phyloP scores from a whole-genome alignment of 1,140 invertebrate species.

The Drosophila aff. region DNA sequence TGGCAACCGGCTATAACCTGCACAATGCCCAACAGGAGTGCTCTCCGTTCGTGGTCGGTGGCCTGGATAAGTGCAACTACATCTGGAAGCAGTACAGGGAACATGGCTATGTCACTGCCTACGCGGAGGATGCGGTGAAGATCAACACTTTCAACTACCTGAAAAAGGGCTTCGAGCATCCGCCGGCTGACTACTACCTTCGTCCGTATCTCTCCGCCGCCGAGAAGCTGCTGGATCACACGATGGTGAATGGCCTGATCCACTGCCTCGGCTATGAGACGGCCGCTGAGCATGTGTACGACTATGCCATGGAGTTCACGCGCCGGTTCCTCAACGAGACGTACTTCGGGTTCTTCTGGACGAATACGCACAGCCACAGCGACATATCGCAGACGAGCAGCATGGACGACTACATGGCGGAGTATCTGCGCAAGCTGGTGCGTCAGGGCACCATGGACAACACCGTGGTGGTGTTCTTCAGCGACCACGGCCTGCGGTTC shows the following conservation, averaged over 20 bases:
- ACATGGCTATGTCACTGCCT: constrained; percentile 91
- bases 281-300: constrained; percentile 87
- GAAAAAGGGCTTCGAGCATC: constrained; percentile 91
- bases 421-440: constrained; percentile 87
- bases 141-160: constrained; percentile 94
- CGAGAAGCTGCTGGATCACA: constrained; percentile 86
- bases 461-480: constrained; percentile 92
- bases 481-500: constrained; percentile 97
- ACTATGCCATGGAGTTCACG: constrained; percentile 87
- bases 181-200: constrained; percentile 93
- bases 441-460: constrained; percentile 88
- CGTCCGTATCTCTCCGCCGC: constrained; percentile 90
- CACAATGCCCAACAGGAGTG: constrained; percentile 86
- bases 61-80: constrained; percentile 89
- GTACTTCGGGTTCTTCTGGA: constrained; percentile 93
- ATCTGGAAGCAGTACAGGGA: constrained; percentile 92
- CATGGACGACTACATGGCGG: constrained; percentile 88
- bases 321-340: constrained; percentile 86
- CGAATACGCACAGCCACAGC: constrained; percentile 91
- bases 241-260: constrained; percentile 74
- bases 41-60: constrained; percentile 85
- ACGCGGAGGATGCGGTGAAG: constrained; percentile 91
- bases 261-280: constrained; percentile 88
- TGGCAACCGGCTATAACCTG: constrained; percentile 89
- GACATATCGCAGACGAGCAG: constrained; percentile 90